Evolutionary conservation across 2,888 invertebrate genomes (phyloP), one percentile per base, ranked within the genome.

Genomic region (Eucriotettix oculatus): DNA sequence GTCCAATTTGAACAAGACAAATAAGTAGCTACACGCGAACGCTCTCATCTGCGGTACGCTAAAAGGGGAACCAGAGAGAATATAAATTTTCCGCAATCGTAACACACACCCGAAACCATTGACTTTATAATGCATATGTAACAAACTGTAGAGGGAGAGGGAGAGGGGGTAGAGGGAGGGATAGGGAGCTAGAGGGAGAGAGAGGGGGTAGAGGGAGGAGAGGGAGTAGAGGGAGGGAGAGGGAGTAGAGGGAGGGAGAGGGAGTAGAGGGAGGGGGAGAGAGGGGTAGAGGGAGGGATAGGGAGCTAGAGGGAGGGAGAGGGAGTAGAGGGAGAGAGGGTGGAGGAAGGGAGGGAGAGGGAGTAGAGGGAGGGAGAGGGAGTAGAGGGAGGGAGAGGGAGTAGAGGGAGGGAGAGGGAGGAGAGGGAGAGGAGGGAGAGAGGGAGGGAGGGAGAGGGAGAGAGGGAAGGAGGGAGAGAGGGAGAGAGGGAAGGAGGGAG

Each of bases 371-470:
- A 48, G 48, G 7, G 48, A 48, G 1, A n/a, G 3, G 1, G 12
- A n/a, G 48, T 5, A 12, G 48, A 7, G 48, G 48, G 14, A n/a
- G n/a, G 48, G 48, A n/a, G n/a, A 9, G 14, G 14, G 1, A n/a
- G 48, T 3, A 5, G 10, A 48, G 5, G 48, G 7, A 7, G 48
- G 14, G n/a, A 12, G 10, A n/a, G 10, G n/a, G 5, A n/a, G n/a
- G 1, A 7, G 9, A 9, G n/a, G 0, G 7, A 3, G n/a, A n/a
- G 9, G 12, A 5, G n/a, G n/a, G 48, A n/a, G 3, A 2, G n/a
- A n/a, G 12, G 10, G 48, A 7, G 48, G 14, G 48, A n/a, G 9
- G 9, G 14, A n/a, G 1, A 5, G 14, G 14, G 48, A 3, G n/a
- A 5, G 3, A 9, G n/a, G n/a, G 48, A n/a, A 7, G 10, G 9